Base-by-base conservation (phyloP, 1,140 invertebrate species). In the Elymnias hypermnestra region DNA sequence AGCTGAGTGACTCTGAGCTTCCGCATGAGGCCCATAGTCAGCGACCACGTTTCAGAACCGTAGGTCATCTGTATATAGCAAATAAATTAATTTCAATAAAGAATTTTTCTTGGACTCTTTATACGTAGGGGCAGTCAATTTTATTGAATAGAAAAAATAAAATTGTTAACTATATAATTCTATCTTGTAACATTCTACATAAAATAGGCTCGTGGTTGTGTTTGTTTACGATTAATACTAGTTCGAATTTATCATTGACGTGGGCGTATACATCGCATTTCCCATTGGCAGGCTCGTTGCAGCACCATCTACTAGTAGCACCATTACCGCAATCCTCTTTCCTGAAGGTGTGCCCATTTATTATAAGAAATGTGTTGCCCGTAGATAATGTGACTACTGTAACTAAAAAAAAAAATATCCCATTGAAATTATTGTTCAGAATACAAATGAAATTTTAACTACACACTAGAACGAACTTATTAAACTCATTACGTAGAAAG, bases 281-380 rank as follows among this genome's bases (percentile, higher is more conserved):
- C 19, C 14, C 65, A 6, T 59, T 51, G 8, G 38, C 61, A 0
- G 64, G 69, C 26, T 77, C 74, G 44, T 69, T 72, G 39, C 77
- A 82, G 15, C 56, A 58, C 77, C 77, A 82, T 56, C 62, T 60
- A 17, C 58, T 69, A 1, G 72, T 69, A 0, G 57, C 62, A 4
- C 65, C 61, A 13, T 57, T 63, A n/a, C 65, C 57, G 12, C 53
- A 49, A 1, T 57, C 55, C 37, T 66, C 71, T 28, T 63, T 65
- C 22, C 67, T 75, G 44, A 77, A 82, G 3, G 69, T 78, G 36
- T 75, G 74, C 1, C 77, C 77, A 18, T 78, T 73, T 28, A 82
- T 68, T 29, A 78, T 69, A 7, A 82, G 68, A 19, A 76, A 56
- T 0, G 68, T 76, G 28, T 52, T 76, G 22, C 76, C 76, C 9